Evolutionary conservation across 1,140 invertebrate species (phyloP).

Genomic region (Tetramorium parvispinum): DNA sequence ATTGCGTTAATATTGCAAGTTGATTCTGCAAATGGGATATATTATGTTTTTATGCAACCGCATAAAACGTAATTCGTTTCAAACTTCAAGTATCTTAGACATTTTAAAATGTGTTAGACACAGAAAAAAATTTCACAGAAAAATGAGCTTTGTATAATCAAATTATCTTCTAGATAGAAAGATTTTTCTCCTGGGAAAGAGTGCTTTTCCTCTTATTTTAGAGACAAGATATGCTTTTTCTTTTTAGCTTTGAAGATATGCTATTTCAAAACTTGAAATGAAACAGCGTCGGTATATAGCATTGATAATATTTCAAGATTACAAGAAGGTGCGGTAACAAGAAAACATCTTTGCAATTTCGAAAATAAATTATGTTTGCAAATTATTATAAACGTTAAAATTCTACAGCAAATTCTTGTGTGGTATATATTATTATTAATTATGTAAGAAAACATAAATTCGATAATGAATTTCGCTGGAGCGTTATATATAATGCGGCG

Average conservation of each 20-base stretch:
- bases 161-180: slow-evolving; percentile 24
- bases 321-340: background rate
- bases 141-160: slow-evolving; percentile 26
- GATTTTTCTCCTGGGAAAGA: slow-evolving; percentile 8
- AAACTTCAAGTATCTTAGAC: background rate
- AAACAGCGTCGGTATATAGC: background rate
- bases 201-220: slow-evolving; percentile 14
- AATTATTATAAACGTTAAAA: background rate
- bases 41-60: background rate
- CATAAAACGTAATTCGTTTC: background rate
- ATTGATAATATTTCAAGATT: slow-evolving; percentile 18
- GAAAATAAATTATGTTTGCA: background rate
- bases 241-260: background rate
- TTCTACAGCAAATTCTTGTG: background rate
- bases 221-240: slow-evolving; percentile 10
- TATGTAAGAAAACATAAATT: background rate
- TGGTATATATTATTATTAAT: background rate
- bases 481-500: background rate
- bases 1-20: background rate
- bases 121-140: background rate
- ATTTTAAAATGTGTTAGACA: background rate
- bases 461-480: background rate
- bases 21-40: background rate
- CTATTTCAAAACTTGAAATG: slow-evolving; percentile 15
- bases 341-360: background rate